Conservation (phyloP, 2,888 invertebrate genomes). For the Leptopilina drosophilae region DNA sequence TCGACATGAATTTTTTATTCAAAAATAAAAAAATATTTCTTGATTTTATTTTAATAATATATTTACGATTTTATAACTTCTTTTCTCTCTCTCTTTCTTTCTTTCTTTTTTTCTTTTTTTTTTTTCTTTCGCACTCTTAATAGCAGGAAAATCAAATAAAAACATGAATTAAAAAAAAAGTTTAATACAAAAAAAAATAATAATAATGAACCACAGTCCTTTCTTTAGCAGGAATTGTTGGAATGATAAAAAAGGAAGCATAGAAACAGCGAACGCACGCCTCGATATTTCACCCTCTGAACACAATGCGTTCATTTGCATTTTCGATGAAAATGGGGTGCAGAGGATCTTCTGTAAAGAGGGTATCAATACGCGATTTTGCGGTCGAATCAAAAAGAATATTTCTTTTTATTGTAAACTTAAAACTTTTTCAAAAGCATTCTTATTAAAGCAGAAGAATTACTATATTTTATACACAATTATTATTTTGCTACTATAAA, state of each 20-base stretch:
- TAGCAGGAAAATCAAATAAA: too few species aligned
- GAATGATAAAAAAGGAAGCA: constrained; percentile 26
- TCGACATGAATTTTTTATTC: too few species aligned
- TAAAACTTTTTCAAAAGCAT: neutral
- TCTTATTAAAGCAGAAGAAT: neutral
- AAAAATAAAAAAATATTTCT: too few species aligned
- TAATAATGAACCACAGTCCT: constrained; percentile 23
- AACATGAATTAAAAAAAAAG: neutral
- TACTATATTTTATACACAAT: too few species aligned
- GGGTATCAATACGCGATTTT: constrained; percentile 35
- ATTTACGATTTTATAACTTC: neutral
- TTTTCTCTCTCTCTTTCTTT: too few species aligned
- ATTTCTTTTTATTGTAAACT: neutral
- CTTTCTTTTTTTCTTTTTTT: too few species aligned
- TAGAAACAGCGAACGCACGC: constrained; percentile 32
- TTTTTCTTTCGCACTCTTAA: too few species aligned
- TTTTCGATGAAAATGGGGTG: constrained; percentile 41
- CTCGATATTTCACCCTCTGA: constrained; percentile 46
- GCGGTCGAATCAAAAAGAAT: constrained; percentile 3
- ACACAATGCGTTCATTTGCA: constrained; percentile 47
- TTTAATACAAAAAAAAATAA: neutral
- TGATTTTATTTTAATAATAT: neutral
- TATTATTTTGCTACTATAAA: too few species aligned
- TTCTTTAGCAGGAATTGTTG: constrained; percentile 25
- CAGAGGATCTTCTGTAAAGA: constrained; percentile 18